Percentiles rank a stretch among this genome's conserved stretches.
Conservation (phyloP, 1,140 invertebrate species). For the Rhopalosiphum maidis region DNA sequence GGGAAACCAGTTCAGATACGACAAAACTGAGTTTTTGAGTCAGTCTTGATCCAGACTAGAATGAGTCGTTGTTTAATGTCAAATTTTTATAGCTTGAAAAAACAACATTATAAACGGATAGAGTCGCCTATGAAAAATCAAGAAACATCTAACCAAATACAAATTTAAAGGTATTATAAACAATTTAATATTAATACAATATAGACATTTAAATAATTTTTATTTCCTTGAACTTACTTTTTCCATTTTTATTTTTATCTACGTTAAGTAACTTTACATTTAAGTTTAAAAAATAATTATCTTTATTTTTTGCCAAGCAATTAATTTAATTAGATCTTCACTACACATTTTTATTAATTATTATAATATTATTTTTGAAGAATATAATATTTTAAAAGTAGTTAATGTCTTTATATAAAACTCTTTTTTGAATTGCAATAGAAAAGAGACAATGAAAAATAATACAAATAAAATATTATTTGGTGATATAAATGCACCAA, state of each 20-base stretch:
- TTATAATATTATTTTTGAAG: not conserved
- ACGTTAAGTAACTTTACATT: not conserved
- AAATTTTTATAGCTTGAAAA: not conserved
- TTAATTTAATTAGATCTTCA: not conserved
- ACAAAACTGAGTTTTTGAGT: conserved; percentile 9
- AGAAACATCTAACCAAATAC: not conserved
- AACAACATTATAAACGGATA: not conserved
- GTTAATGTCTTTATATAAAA: too few relatives aligned
- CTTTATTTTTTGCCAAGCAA: not conserved
- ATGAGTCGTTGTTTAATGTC: conserved; percentile 1
- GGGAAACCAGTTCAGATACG: conserved; percentile 44
- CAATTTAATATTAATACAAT: not conserved
- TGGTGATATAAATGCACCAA: not conserved
- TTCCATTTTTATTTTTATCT: not conserved
- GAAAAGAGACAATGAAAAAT: not conserved
- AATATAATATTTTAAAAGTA: not conserved
- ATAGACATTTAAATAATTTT: not conserved
- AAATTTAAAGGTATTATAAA: conserved; percentile 20
- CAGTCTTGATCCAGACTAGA: conserved; percentile 48
- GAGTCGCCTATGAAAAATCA: not conserved
- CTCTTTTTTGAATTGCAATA: too few relatives aligned
- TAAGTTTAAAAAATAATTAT: not conserved
- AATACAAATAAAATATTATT: not conserved
- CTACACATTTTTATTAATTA: not conserved
- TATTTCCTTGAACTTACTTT: not conserved